Conservation (phyloP, 2,888 invertebrate genomes). For the Dynastes hyllus region DNA sequence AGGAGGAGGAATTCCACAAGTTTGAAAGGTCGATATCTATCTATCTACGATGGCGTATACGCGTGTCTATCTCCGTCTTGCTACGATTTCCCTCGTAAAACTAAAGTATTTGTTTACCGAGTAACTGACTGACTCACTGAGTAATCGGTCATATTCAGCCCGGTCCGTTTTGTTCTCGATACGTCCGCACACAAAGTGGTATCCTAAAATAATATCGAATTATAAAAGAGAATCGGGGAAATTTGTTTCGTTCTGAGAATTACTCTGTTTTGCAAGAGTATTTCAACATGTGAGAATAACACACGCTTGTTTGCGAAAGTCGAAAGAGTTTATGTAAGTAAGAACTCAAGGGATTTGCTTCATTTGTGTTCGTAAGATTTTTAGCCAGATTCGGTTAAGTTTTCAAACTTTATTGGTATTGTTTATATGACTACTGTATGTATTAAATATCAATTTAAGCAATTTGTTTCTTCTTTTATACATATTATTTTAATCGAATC, state of each 20-base stretch:
- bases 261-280: neutral
- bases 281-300: neutral
- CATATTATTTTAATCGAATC: too few species aligned
- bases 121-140: conserved; percentile 42
- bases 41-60: conserved; percentile 28
- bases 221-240: conserved; percentile 14
- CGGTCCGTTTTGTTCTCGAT: conserved; percentile 24
- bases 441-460: too few species aligned
- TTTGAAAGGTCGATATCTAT: conserved; percentile 45
- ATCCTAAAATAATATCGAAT: conserved; percentile 42
- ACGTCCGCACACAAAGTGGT: neutral
- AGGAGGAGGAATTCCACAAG: conserved; percentile 40
- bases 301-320: too few species aligned
- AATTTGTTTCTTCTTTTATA: too few species aligned
- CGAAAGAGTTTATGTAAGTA: too few species aligned
- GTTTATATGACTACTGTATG: too few species aligned
- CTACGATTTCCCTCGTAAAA: neutral
- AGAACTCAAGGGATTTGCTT: too few species aligned
- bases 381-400: too few species aligned
- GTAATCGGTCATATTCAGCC: conserved; percentile 41
- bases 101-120: conserved; percentile 44
- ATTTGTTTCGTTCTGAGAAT: neutral
- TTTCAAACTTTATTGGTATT: too few species aligned
- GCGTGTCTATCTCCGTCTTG: neutral
- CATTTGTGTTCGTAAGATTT: too few species aligned